phyloP scores from a whole-genome alignment of 2,113 vertebrate genomes.

The Actenoides lindsayi region DNA sequence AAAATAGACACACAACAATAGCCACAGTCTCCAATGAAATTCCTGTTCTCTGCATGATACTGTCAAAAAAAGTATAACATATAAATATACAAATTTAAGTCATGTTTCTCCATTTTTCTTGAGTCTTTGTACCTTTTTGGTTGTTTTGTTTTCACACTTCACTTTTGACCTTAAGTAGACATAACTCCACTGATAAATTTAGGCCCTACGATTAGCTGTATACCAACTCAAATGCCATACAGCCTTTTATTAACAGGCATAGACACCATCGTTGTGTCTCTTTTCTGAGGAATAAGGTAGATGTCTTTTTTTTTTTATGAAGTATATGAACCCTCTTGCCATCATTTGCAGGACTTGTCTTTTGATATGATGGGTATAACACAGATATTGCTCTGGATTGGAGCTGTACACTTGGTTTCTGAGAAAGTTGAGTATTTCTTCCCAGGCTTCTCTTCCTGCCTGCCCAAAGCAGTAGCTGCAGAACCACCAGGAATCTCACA shows the following conservation, averaged over 20 bases:
- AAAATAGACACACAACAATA: neutral
- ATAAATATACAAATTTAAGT: neutral
- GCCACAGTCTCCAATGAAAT: neutral
- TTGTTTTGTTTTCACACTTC: neutral
- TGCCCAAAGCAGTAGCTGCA: neutral
- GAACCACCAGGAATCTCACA: neutral
- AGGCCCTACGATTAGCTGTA: neutral
- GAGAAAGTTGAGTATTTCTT: neutral
- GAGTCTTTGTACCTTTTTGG: neutral
- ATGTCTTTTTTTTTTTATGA: neutral
- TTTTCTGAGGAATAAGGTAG: neutral
- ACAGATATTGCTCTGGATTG: fast-evolving
- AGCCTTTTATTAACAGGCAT: neutral
- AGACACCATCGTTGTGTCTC: neutral
- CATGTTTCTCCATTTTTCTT: neutral
- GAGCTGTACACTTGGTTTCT: neutral
- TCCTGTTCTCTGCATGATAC: neutral
- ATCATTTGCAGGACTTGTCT: neutral
- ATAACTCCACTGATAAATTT: neutral
- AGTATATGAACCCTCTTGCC: neutral
- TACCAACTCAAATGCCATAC: neutral
- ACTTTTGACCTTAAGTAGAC: neutral
- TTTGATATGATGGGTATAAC: neutral
- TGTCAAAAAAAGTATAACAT: neutral
- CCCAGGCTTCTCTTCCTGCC: neutral